Percentiles rank a stretch among this genome's conserved stretches.
These are phyloP conservation scores for Odontocolon sp. DNA, from an alignment of 2,888 invertebrate species.

Conservation along the genomic window DNA sequence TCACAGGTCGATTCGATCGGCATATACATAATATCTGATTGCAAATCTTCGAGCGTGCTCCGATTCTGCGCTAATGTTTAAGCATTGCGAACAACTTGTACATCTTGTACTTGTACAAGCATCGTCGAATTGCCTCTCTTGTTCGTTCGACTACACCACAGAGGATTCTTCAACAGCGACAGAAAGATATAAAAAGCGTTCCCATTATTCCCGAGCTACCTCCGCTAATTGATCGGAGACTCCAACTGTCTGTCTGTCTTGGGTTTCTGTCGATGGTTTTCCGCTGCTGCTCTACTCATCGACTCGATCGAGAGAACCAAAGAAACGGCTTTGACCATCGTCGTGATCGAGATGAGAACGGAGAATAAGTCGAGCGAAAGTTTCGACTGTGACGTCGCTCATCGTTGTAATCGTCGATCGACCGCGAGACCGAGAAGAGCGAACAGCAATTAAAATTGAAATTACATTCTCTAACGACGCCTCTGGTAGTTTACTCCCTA, in stretches of 20 bases:
- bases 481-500: neutral
- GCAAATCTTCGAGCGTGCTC: too few relatives aligned
- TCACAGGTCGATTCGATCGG: neutral
- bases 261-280: neutral
- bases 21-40: too few relatives aligned
- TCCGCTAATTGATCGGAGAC: slow-evolving; percentile 42
- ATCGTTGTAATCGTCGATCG: slow-evolving; percentile 50
- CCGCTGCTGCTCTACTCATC: neutral
- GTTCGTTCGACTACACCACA: neutral
- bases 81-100: too few relatives aligned
- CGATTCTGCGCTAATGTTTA: too few relatives aligned
- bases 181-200: slow-evolving; percentile 35
- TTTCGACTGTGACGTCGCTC: slow-evolving; percentile 21
- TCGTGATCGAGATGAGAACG: too few relatives aligned
- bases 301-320: slow-evolving; percentile 7
- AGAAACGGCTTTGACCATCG: neutral
- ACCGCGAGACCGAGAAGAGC: slow-evolving; percentile 18
- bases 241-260: neutral
- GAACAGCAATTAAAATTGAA: slow-evolving; percentile 45
- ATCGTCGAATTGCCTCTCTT: too few relatives aligned
- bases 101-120: too few relatives aligned
- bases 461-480: slow-evolving; percentile 40
- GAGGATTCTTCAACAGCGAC: neutral
- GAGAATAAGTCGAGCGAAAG: slow-evolving; percentile 30
- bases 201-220: slow-evolving; percentile 41